Conservation (phyloP, 2,797 vertebrate species). For the Pseudocheirus occidentalis region DNA sequence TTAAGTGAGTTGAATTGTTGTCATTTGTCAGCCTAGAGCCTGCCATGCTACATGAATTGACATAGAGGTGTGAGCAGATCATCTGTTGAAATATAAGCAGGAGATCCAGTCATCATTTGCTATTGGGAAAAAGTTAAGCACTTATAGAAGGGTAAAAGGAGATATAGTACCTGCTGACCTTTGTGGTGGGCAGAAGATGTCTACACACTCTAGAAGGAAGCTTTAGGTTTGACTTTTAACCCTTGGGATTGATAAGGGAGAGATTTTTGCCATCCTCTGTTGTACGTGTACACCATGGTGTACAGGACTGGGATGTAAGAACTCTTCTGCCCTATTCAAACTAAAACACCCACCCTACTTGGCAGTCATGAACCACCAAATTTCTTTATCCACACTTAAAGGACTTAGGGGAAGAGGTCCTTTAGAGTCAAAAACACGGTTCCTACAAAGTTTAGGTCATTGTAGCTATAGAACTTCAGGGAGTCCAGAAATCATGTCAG, state of each 20-base stretch:
- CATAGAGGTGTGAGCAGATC: neutral
- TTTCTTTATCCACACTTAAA: neutral
- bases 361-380: neutral
- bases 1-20: neutral
- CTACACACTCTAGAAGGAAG: neutral
- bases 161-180: neutral
- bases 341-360: neutral
- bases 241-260: neutral
- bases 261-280: neutral
- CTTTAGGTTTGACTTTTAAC: neutral
- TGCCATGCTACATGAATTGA: neutral
- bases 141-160: neutral
- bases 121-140: neutral
- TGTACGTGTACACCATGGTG: neutral
- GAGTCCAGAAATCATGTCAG: neutral
- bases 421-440: neutral
- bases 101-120: neutral
- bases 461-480: neutral
- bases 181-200: neutral
- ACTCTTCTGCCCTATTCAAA: neutral
- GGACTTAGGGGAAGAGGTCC: neutral
- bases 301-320: neutral
- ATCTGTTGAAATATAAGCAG: neutral
- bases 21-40: neutral
- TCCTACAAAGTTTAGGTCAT: neutral